Base-by-base conservation (phyloP, 2,888 invertebrate genomes). In the Clanis bilineata region DNA sequence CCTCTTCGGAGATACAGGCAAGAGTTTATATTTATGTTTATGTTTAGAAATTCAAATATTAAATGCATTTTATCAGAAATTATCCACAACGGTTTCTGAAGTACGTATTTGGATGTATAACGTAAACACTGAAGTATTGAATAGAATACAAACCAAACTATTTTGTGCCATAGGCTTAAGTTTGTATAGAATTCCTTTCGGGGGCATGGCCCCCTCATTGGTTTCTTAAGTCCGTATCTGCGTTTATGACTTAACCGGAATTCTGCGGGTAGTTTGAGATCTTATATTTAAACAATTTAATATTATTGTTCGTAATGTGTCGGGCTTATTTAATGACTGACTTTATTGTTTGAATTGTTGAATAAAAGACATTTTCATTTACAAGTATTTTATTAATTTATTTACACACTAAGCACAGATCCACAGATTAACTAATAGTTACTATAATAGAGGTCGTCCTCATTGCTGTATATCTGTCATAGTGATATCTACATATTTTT, bases 331-430 rank as follows among this genome's bases (percentile, higher is more conserved):
- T 63, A 45, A 44, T 64, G 63, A 67, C 57, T 67, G 58, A 51
- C 64, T 68, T 63, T 71, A 62, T 69, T 69, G 54, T 60, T 69
- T 67, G 67, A 62, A 71, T 68, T 72, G 67, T 78, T 81, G 36
- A 83, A 80, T 83, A 82, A 81, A 82, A 83, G 44, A 71, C 66
- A 62, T 66, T 66, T 71, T 51, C 43, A 55, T 56, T 44, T 59
- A 36, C 44, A 45, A 36, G 28, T 36, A 43, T 67, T 72, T 70
- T 67, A 69, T 62, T 68, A 41, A 32, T 18, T 3, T 39, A 39
- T 39, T 56, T 54, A 45, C 9, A 36, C 36, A 36, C 36, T 36
- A 12, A 3, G 36, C 36, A 12, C n/a, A 36, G 36, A 10, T 36
- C n/a, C n/a, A n/a, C n/a, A n/a, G n/a, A 36, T 7, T 7, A 36